Conservation (phyloP, 2,888 invertebrate species). For the Dynastes grantii region DNA sequence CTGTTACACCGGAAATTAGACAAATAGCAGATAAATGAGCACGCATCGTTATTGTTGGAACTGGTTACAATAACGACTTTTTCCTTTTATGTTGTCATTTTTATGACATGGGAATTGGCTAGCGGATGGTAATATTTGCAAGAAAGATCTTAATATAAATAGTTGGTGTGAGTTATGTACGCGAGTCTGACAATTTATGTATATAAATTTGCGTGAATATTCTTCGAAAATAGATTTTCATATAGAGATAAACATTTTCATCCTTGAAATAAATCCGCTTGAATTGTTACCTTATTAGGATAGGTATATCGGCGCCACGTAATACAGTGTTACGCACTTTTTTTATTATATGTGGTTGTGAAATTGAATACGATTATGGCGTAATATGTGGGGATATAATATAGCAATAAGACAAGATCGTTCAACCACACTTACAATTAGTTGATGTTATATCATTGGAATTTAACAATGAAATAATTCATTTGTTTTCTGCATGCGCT, state of each 20-base stretch:
- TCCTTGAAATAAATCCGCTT: too few species aligned
- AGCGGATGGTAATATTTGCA: neutral
- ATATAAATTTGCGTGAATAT: neutral
- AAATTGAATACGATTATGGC: too few species aligned
- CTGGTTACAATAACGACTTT: slow-evolving; percentile 12
- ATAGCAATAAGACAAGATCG: neutral
- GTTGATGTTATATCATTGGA: neutral
- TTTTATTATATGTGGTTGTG: too few species aligned
- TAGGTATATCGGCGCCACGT: too few species aligned
- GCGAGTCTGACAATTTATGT: too few species aligned
- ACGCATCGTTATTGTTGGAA: slow-evolving; percentile 22
- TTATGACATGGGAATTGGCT: slow-evolving; percentile 5
- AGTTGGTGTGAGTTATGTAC: too few species aligned
- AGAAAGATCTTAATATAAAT: neutral
- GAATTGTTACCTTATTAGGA: too few species aligned
- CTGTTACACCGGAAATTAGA: slow-evolving; percentile 30
- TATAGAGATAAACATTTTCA: too few species aligned
- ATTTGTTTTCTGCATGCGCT: neutral
- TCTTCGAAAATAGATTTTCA: neutral
- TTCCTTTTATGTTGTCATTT: slow-evolving; percentile 8
- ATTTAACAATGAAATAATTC: neutral
- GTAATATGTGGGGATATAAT: neutral
- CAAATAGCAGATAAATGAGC: slow-evolving; percentile 32
- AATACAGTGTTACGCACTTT: too few species aligned
- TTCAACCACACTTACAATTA: neutral